Conservation (phyloP, 2,888 invertebrate genomes). For the Euproctis similis region DNA sequence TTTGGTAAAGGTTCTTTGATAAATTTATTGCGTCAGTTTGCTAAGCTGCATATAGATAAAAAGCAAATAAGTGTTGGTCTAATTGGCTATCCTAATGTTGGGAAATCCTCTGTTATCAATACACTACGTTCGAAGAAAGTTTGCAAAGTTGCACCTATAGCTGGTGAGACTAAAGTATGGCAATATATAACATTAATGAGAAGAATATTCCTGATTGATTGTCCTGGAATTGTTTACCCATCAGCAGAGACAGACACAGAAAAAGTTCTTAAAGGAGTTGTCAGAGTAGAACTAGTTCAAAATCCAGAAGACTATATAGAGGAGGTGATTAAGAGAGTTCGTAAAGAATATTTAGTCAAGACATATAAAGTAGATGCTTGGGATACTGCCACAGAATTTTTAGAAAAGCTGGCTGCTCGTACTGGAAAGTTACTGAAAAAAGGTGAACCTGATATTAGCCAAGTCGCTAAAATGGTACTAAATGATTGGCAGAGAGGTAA, state of each 20-base stretch:
- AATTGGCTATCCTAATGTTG: conserved; percentile 99
- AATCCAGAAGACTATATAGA: conserved; percentile 96
- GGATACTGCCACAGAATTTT: conserved; percentile 88
- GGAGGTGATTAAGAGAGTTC: conserved; percentile 89
- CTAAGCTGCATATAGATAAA: conserved; percentile 95
- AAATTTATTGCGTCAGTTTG: conserved; percentile 95
- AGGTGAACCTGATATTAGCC: conserved; percentile 95
- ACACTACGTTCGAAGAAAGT: conserved; percentile 97
- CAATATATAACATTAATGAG: conserved; percentile 99
- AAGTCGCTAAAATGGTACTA: conserved; percentile 94
- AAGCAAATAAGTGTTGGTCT: conserved; percentile 99
- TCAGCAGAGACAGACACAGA: conserved; percentile 96
- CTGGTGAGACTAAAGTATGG: conserved; percentile 99
- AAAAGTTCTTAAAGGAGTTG: conserved; percentile 97
- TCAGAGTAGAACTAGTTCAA: conserved; percentile 94
- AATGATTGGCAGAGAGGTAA: conserved; percentile 99
- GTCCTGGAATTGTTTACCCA: conserved; percentile 98
- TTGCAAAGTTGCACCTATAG: conserved; percentile 98
- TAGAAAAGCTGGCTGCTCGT: conserved; percentile 91
- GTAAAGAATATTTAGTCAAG: conserved; percentile 90
- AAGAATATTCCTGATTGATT: conserved; percentile 97
- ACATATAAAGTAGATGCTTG: conserved; percentile 92
- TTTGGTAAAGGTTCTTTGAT: conserved; percentile 98
- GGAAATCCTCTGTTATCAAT: conserved; percentile 98
- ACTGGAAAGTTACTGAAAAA: conserved; percentile 95